Conservation (phyloP, 2,888 invertebrate genomes). For the Melieria crassipennis region DNA sequence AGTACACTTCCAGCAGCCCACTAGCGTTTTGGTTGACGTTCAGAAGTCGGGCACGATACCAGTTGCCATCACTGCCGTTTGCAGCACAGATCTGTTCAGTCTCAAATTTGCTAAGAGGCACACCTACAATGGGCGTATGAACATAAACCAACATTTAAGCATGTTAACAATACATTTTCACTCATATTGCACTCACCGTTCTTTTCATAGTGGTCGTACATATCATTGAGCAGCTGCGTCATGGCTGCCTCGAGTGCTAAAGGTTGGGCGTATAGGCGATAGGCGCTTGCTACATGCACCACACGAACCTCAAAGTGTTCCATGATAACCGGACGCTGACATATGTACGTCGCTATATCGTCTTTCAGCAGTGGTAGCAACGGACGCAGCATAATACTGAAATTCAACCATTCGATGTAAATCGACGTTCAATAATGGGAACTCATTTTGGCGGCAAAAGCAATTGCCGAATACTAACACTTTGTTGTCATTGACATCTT, state of each 20-base stretch:
- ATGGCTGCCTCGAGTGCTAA: constrained; percentile 66
- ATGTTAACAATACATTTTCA: neutral
- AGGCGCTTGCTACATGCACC: constrained; percentile 70
- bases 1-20: constrained; percentile 67
- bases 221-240: constrained; percentile 69
- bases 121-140: constrained; percentile 47
- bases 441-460: neutral
- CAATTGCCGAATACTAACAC: constrained; percentile 53
- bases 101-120: constrained; percentile 65
- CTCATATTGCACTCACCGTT: constrained; percentile 54
- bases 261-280: constrained; percentile 75
- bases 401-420: constrained; percentile 37
- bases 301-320: constrained; percentile 71
- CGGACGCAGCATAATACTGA: constrained; percentile 75
- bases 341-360: constrained; percentile 67
- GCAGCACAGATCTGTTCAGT: constrained; percentile 72
- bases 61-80: constrained; percentile 72
- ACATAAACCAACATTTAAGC: neutral
- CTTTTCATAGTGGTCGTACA: constrained; percentile 70
- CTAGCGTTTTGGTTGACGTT: constrained; percentile 48
- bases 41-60: constrained; percentile 75
- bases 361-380: constrained; percentile 66
- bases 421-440: neutral
- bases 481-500: constrained; percentile 62
- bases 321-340: constrained; percentile 72